Evolutionary conservation across 2,888 invertebrate species (phyloP).

Genomic region (Lasioglossum malachurum): DNA sequence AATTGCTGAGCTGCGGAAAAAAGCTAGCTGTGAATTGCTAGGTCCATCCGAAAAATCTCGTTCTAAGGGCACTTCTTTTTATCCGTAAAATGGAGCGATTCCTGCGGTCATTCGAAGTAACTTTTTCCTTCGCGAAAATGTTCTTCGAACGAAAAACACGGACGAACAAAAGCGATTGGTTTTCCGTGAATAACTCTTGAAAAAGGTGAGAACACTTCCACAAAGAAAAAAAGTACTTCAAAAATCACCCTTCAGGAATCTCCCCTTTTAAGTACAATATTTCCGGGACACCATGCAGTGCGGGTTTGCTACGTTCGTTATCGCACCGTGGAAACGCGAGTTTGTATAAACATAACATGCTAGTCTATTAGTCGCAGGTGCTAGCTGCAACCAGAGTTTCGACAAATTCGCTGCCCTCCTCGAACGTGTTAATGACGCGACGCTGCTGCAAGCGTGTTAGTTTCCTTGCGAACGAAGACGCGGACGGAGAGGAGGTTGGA

Average conservation of each 20-base stretch:
- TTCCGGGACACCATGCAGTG: background rate
- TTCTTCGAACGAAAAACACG: too few species aligned
- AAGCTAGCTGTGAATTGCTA: background rate
- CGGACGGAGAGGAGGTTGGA: background rate
- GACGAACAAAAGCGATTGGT: too few species aligned
- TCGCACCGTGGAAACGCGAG: background rate
- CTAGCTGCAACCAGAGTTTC: background rate
- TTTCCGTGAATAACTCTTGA: too few species aligned
- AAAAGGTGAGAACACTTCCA: too few species aligned
- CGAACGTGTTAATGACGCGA: background rate
- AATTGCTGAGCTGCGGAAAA: constrained; percentile 28
- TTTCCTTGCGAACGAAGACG: background rate
- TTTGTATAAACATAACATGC: background rate
- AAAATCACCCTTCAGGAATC: too few species aligned
- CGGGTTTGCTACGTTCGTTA: background rate
- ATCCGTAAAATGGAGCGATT: too few species aligned
- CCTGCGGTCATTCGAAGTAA: too few species aligned
- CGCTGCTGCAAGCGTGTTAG: background rate
- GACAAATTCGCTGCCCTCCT: background rate
- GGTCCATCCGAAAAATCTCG: background rate
- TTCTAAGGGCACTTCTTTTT: background rate
- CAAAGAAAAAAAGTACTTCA: too few species aligned
- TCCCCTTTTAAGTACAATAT: too few species aligned
- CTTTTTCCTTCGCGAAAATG: too few species aligned
- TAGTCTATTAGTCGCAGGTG: constrained; percentile 2